Base-by-base conservation (phyloP, 2,113 vertebrate genomes). In the Atrichornis clamosus region DNA sequence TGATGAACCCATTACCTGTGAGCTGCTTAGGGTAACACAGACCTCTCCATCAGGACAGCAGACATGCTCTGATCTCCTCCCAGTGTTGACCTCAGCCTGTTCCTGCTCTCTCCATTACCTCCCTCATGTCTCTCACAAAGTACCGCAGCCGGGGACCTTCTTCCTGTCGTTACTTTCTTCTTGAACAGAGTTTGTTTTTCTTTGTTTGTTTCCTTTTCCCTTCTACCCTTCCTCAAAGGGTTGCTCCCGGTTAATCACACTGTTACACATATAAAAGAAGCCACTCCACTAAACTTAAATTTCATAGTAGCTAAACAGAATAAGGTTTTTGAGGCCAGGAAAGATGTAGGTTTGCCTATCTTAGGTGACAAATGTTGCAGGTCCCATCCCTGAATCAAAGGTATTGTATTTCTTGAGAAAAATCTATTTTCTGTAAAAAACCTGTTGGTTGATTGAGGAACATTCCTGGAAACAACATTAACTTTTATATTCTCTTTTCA, bases 1-100 rank as follows among this genome's bases (percentile, higher is more conserved):
- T 59, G 82, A 91, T 95, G 90, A 86, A 63, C 59, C 83, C 86
- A 67, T 89, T 78, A 81, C 53, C 88, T 90, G 59, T 63, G 75
- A 69, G 83, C 80, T 89, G 93, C 90, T 95, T 74, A 91, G 85
- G 73, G 79, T 86, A 88, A 83, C 60, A 67, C 56, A 77, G 41
- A 67, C 42, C 87, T 59, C 18, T 93, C 95, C 82, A 46, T 80
- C 92, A 93, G 87, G 21, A 35, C n/a, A 73, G 50, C 44, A 77
- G 56, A 44, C 20, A 2, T 4, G 42, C 73, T 86, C 69, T 94
- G 75, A 68, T 85, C 87, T 64, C 52, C 58, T 88, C 64, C 44
- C 72, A 11, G 68, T 3, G 55, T 2, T 67, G 63, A 9, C 42
- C 50, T 64, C 84, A 79, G 55, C 79, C 78, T 76, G 8, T 24